These are phyloP conservation scores for Eremobia ochroleuca DNA, from an alignment of 2,888 invertebrate genomes.

Conservation along the genomic window DNA sequence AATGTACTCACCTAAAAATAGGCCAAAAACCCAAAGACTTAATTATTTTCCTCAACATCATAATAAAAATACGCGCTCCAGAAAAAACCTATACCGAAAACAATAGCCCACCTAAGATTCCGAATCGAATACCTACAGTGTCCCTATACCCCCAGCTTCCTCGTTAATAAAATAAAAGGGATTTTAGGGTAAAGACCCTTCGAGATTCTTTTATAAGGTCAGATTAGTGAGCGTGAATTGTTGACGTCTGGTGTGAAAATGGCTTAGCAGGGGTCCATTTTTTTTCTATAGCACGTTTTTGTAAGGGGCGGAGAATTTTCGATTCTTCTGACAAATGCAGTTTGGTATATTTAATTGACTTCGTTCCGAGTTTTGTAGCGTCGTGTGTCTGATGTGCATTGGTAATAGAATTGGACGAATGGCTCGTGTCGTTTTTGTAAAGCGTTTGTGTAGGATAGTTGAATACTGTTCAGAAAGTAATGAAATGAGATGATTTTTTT, in stretches of 20 bases:
- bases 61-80: conserved; percentile 15
- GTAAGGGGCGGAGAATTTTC: conserved; percentile 67
- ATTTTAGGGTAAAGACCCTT: conserved; percentile 76
- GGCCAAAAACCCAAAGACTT: background rate
- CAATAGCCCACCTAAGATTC: conserved; percentile 61
- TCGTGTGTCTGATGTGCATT: conserved; percentile 38
- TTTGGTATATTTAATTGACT: conserved; percentile 78
- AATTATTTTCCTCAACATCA: background rate
- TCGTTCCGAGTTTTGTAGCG: conserved; percentile 70
- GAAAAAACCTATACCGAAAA: conserved; percentile 21
- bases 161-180: conserved; percentile 82
- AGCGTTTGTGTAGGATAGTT: background rate
- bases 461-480: background rate
- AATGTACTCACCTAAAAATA: background rate
- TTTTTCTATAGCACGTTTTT: conserved; percentile 53
- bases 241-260: conserved; percentile 73
- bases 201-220: conserved; percentile 72
- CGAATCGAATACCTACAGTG: conserved; percentile 72
- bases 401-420: conserved; percentile 42
- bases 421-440: conserved; percentile 10
- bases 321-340: conserved; percentile 81
- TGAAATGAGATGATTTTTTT: background rate
- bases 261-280: conserved; percentile 59
- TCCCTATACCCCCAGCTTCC: conserved; percentile 55
- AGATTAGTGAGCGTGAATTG: conserved; percentile 73